These are phyloP conservation scores for Sebastes dallii DNA, from an alignment of 2,797 vertebrate species.

Conservation along the genomic window DNA sequence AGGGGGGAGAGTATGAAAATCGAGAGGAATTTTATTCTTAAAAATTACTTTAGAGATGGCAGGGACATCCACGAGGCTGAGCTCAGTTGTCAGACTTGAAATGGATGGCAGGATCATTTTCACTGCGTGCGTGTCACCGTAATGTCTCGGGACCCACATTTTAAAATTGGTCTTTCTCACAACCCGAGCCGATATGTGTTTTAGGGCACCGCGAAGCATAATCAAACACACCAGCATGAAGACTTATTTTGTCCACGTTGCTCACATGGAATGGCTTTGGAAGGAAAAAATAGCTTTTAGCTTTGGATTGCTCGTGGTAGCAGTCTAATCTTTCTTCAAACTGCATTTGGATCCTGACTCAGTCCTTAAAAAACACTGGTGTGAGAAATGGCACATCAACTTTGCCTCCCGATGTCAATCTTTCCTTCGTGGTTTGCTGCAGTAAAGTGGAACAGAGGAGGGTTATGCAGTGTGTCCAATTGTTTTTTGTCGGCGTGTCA, in stretches of 20 bases:
- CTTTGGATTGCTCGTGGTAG: conserved; percentile 21
- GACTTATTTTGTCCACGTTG: conserved; percentile 21
- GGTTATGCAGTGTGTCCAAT: background rate
- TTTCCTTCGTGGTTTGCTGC: conserved; percentile 18
- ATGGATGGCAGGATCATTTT: conserved; percentile 39
- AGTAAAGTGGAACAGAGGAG: conserved; percentile 6
- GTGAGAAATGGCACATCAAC: background rate
- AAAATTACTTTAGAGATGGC: conserved; percentile 43
- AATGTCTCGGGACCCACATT: conserved; percentile 20
- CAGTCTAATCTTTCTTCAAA: conserved; percentile 21
- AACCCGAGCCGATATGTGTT: background rate
- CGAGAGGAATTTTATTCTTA: conserved; percentile 35
- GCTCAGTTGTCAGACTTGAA: conserved; percentile 38
- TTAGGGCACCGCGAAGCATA: background rate
- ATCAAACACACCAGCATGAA: conserved; percentile 15
- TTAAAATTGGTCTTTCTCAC: conserved; percentile 18
- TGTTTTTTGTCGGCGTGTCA: background rate
- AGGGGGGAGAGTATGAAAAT: conserved; percentile 25
- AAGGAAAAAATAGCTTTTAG: conserved; percentile 9
- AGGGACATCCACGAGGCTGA: conserved; percentile 24
- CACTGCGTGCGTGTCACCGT: background rate
- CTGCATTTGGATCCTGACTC: conserved; percentile 9
- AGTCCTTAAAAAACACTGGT: conserved; percentile 18
- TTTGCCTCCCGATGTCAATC: conserved; percentile 18
- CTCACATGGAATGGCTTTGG: conserved; percentile 16